A percentile compares a stretch with the other conserved stretches of the same genome.
phyloP scores from a whole-genome alignment of 2,113 vertebrate genomes.

The Ceratotherium simum region DNA sequence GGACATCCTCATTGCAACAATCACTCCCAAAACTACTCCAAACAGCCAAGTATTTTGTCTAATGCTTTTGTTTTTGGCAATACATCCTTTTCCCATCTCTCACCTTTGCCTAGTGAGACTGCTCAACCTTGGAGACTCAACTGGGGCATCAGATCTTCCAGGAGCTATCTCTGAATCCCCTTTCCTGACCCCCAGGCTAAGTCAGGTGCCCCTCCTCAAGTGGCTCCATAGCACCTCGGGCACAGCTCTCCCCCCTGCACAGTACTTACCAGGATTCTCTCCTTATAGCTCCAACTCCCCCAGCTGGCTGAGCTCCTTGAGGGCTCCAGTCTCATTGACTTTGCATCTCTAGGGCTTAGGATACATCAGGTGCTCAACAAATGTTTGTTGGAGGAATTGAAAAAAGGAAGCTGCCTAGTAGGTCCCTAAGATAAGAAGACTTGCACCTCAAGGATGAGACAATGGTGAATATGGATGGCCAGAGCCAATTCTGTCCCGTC shows the following conservation, averaged over 20 bases:
- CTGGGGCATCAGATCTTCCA: background rate
- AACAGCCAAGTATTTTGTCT: background rate
- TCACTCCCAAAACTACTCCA: background rate
- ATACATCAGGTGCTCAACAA: background rate
- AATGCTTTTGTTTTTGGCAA: background rate
- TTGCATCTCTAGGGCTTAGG: background rate
- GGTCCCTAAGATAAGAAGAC: background rate
- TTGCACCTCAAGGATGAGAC: background rate
- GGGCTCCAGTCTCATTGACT: background rate
- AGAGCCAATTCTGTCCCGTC: background rate
- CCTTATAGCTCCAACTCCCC: background rate
- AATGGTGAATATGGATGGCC: background rate
- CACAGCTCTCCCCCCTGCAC: background rate
- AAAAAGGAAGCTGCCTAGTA: background rate
- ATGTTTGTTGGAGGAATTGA: background rate
- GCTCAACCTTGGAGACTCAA: background rate
- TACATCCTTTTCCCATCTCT: background rate
- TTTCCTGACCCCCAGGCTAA: background rate
- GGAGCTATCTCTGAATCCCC: background rate
- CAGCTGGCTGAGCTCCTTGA: background rate
- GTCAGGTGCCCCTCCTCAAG: too few relatives aligned
- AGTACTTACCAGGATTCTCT: background rate
- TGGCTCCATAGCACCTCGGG: background rate
- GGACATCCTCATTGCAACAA: background rate
- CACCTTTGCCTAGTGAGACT: background rate